Base-by-base conservation (phyloP, 2,888 invertebrate genomes). In the Eupeodes luniger region DNA sequence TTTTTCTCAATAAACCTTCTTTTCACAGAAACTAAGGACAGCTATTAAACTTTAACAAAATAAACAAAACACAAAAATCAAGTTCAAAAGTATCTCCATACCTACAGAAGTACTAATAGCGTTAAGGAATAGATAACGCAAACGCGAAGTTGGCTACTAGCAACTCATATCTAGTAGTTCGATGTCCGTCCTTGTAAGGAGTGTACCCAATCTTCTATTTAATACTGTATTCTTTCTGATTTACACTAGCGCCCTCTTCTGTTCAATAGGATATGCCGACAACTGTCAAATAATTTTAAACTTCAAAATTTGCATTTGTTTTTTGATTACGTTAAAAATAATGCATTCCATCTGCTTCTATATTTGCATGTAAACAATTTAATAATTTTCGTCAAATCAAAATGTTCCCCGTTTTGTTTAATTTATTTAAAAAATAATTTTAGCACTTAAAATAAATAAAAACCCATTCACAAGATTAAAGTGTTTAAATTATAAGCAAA, bases 281-380 rank as follows among this genome's bases (percentile, higher is more conserved):
- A 64, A 44, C 44, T 64, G 62, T 64, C 62, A 64, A n/a, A 6
- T 44, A 14, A 64, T 19, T 64, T 64, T 16, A 64, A 64, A 64
- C 44, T 16, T 16, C 44, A 64, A 44, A 16, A 62, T 36, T 62
- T 62, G 16, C 16, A 16, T 44, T 61, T 40, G 4, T 11, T 40
- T 40, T 40, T 40, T 40, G 5, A 40, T 40, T 40, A 40, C 40
- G 40, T 40, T 40, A 40, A 14, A 40, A 16, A 11, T 27, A 27
- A 36, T 27, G 27, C 27, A 27, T 27, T 27, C 27, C 44, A 55
- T 55, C 12, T 9, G 40, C 6, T 27, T 59, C 10, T 59, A 4
- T 14, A 44, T n/a, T 66, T 12, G 19, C 47, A 67, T 66, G 66
- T 51, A 67, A 49, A 67, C 19, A 67, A 64, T 44, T 40, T 62